Conservation (phyloP, 2,113 vertebrate species). For the Ellobius talpinus region DNA sequence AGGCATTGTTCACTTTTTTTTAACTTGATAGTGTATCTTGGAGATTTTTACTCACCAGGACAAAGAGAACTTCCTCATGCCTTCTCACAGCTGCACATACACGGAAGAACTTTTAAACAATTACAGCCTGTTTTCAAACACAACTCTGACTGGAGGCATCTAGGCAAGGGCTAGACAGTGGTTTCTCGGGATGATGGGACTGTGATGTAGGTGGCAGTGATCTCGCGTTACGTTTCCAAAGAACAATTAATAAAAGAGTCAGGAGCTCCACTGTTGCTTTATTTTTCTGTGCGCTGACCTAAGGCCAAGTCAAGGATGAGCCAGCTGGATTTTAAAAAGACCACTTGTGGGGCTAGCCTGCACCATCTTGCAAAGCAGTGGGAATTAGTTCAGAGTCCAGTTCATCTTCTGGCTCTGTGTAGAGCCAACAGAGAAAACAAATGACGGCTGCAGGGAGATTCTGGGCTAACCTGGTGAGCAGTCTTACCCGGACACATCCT, state of each 20-base stretch:
- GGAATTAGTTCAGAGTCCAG: not conserved
- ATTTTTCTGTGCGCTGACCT: slow-evolving; percentile 3
- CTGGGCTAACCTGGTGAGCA: not conserved
- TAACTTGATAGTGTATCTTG: slow-evolving; percentile 60
- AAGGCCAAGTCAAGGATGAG: not conserved
- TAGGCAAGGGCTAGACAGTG: not conserved
- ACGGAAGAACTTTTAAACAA: slow-evolving; percentile 77
- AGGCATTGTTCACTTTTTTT: not conserved
- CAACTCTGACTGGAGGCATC: slow-evolving; percentile 39
- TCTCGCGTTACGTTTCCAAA: not conserved
- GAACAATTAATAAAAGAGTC: not conserved
- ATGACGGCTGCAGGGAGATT: not conserved
- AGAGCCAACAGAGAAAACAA: not conserved
- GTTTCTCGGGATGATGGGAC: not conserved
- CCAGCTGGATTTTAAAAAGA: not conserved
- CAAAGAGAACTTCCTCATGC: slow-evolving; percentile 73
- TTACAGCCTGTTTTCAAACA: slow-evolving; percentile 64
- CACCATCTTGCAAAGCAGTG: not conserved
- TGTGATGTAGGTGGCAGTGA: not conserved
- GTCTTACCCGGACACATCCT: not conserved
- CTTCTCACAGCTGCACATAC: slow-evolving; percentile 71
- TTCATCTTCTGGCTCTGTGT: not conserved
- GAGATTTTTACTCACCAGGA: slow-evolving; percentile 40
- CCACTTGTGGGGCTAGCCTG: not conserved
- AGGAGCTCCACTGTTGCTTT: not conserved